Evolutionary conservation across 1,140 invertebrate species (phyloP).

Genomic region (Drosophila micromelanica): DNA sequence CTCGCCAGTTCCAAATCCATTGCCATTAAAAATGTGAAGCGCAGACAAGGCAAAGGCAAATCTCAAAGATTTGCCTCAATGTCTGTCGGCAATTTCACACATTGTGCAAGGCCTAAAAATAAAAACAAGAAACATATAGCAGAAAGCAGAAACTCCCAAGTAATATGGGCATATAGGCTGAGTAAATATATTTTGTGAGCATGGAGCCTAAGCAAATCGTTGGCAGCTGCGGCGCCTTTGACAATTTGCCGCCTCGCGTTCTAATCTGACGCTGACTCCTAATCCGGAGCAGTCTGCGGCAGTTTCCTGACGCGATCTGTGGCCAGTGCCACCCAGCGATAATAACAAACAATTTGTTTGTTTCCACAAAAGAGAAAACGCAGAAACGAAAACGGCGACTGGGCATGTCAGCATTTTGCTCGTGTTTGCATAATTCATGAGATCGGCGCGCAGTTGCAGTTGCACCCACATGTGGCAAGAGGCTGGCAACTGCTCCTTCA

Average conservation of each 20-base stretch:
- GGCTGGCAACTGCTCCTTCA: not conserved
- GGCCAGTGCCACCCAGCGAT: constrained; percentile 47
- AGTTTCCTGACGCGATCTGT: constrained; percentile 40
- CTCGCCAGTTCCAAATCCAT: no score
- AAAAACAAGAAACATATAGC: not conserved
- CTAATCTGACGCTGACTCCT: constrained; percentile 34
- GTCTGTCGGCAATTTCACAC: constrained; percentile 42
- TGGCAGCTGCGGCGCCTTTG: constrained; percentile 48
- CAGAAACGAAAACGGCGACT: not conserved
- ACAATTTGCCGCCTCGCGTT: constrained; percentile 49
- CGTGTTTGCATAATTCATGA: constrained; percentile 59
- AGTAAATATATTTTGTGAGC: constrained; percentile 21
- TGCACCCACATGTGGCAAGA: constrained; percentile 34
- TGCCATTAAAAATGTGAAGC: constrained; percentile 11
- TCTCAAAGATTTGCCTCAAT: constrained; percentile 23
- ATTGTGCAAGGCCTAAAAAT: constrained; percentile 35
- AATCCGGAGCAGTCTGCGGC: constrained; percentile 30
- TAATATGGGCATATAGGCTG: constrained; percentile 2
- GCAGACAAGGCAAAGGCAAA: not conserved
- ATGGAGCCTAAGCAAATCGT: constrained; percentile 39
- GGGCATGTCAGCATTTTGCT: constrained; percentile 34
- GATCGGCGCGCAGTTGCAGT: constrained; percentile 37
- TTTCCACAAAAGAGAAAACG: constrained; percentile 27
- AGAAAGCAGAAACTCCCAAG: not conserved
- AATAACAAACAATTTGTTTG: constrained; percentile 61